A percentile compares a stretch with the other conserved stretches of the same genome.
These are phyloP conservation scores for Acanthosepion pharaonis DNA, from an alignment of 2,888 invertebrate species.

Conservation along the genomic window DNA sequence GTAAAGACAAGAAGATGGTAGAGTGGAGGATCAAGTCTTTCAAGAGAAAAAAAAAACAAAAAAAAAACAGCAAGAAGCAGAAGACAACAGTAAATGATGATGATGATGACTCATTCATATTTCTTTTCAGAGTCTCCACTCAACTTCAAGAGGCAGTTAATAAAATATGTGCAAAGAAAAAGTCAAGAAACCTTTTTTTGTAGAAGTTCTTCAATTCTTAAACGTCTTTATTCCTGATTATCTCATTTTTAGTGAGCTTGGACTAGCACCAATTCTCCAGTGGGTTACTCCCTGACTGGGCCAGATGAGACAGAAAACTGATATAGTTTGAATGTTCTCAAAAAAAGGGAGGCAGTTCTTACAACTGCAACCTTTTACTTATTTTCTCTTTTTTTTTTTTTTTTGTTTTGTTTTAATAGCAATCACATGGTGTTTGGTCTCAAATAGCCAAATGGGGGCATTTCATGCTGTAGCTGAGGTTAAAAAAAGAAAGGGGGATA, in stretches of 20 bases:
- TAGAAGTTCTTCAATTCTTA: too few species aligned
- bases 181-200: too few species aligned
- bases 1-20: too few species aligned
- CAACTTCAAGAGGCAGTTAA: too few species aligned
- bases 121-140: too few species aligned
- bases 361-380: not conserved
- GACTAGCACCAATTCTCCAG: not conserved
- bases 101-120: too few species aligned
- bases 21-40: too few species aligned
- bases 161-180: too few species aligned
- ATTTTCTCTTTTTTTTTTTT: not conserved
- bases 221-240: too few species aligned
- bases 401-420: not conserved
- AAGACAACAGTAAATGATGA: too few species aligned
- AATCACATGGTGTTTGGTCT: not conserved
- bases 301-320: conserved; percentile 1
- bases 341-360: not conserved
- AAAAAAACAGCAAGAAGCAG: too few species aligned
- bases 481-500: not conserved
- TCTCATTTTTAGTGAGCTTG: not conserved
- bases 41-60: too few species aligned
- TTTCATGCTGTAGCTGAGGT: not conserved
- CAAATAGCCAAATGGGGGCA: not conserved
- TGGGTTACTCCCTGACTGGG: not conserved
- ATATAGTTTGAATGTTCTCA: not conserved